Percentiles rank a stretch among this genome's conserved stretches.
These are phyloP conservation scores for Cecidostiba fungosa DNA, from an alignment of 2,888 invertebrate species.

Conservation along the genomic window DNA sequence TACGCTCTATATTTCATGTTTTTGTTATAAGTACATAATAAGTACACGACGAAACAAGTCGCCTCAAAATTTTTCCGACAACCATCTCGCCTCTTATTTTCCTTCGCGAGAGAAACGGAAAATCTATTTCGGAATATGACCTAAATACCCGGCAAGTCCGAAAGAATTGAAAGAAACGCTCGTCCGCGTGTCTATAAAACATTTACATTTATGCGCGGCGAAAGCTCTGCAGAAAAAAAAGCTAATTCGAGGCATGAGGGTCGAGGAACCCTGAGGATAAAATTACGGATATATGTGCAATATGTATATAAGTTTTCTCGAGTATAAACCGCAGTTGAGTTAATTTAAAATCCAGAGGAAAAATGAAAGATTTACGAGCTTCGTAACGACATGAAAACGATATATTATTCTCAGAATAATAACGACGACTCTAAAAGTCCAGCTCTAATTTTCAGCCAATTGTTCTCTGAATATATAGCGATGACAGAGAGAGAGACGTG, in stretches of 20 bases:
- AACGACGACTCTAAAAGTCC: background rate
- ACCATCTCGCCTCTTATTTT: background rate
- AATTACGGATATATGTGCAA: background rate
- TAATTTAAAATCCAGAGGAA: background rate
- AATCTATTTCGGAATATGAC: slow-evolving; percentile 56
- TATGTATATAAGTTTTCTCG: background rate
- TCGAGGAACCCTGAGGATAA: slow-evolving; percentile 9
- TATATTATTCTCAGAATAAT: background rate
- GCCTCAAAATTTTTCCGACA: too few relatives aligned
- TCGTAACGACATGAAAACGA: background rate
- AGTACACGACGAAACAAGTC: too few relatives aligned
- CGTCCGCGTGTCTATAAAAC: background rate
- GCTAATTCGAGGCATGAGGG: slow-evolving; percentile 2
- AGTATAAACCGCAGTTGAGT: background rate
- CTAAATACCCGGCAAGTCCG: slow-evolving; percentile 34
- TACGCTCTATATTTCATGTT: too few relatives aligned
- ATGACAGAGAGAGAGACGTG: background rate
- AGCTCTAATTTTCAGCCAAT: background rate
- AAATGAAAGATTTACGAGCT: background rate
- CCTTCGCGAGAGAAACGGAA: background rate
- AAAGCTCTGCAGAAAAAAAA: background rate
- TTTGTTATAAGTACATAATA: too few relatives aligned
- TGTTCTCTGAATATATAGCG: background rate
- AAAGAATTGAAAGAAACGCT: slow-evolving; percentile 53
- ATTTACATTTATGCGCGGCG: background rate